These are phyloP conservation scores for Adrianichthys oophorus DNA, from an alignment of 2,797 vertebrate genomes.

Conservation along the genomic window DNA sequence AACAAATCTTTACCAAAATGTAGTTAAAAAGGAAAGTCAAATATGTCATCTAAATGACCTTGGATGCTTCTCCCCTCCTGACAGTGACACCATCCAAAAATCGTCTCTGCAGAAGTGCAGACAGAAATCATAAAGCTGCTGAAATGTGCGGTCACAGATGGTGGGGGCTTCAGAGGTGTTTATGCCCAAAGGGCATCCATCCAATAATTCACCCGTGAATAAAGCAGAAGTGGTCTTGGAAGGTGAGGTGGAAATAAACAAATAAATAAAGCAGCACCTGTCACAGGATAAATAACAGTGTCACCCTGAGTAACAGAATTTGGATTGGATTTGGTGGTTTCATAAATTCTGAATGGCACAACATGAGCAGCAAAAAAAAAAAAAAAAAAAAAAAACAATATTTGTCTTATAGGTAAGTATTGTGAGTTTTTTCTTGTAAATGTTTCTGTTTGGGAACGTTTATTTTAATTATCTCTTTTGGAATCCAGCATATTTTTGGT, in stretches of 20 bases:
- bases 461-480: too few species aligned
- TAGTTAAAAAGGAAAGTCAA: too few species aligned
- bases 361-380: too few species aligned
- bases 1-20: too few species aligned
- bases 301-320: not conserved
- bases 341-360: too few species aligned
- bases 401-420: too few species aligned
- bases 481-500: too few species aligned
- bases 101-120: not conserved
- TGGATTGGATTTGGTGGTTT: not conserved
- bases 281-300: not conserved
- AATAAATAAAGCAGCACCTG: not conserved
- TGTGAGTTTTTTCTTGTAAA: too few species aligned
- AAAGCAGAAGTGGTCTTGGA: slow-evolving; percentile 15
- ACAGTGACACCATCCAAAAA: not conserved
- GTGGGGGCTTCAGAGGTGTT: not conserved
- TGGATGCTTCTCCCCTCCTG: not conserved
- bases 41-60: not conserved
- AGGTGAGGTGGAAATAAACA: not conserved
- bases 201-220: slow-evolving; percentile 11
- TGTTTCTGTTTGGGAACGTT: too few species aligned
- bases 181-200: slow-evolving; percentile 5
- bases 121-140: slow-evolving; percentile 16
- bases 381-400: too few species aligned
- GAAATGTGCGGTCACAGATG: slow-evolving; percentile 8